A percentile compares a stretch with the other conserved stretches of the same genome.
Conservation (phyloP, 2,888 invertebrate genomes). For the Cerceris rybyensis region DNA sequence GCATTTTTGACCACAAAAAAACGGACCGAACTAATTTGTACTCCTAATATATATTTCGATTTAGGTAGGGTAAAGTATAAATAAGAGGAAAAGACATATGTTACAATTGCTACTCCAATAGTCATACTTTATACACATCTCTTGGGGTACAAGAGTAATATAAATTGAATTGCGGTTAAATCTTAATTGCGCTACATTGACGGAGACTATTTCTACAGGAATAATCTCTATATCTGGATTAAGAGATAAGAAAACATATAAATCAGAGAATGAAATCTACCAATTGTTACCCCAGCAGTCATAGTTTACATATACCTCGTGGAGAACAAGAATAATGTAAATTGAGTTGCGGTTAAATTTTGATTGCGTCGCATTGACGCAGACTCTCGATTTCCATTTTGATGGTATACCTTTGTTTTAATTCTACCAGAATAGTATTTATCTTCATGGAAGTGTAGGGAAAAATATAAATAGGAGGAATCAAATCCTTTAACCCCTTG, state of each 20-base stretch:
- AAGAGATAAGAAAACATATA: too few relatives aligned
- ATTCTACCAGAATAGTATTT: too few relatives aligned
- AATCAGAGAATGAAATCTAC: neutral
- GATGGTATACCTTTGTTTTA: neutral
- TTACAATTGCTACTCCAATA: neutral
- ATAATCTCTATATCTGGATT: too few relatives aligned
- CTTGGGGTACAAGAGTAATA: slow-evolving; percentile 39
- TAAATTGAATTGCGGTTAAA: slow-evolving; percentile 66
- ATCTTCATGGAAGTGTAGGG: too few relatives aligned
- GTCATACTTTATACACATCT: slow-evolving; percentile 3
- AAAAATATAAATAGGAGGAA: too few relatives aligned
- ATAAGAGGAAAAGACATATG: too few relatives aligned
- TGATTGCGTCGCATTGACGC: slow-evolving; percentile 68
- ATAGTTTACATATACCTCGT: neutral
- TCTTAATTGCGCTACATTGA: slow-evolving; percentile 68
- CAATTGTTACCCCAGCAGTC: slow-evolving; percentile 4
- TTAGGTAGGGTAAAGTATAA: too few relatives aligned
- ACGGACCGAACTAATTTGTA: too few relatives aligned
- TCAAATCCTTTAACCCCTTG: neutral
- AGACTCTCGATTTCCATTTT: slow-evolving; percentile 37
- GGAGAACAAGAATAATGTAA: slow-evolving; percentile 51
- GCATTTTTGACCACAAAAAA: too few relatives aligned
- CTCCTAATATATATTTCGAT: too few relatives aligned
- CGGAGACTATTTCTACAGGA: slow-evolving; percentile 21
- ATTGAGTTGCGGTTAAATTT: slow-evolving; percentile 64